Evolutionary conservation across 2,888 invertebrate genomes (phyloP).

Genomic region (Drosophila robusta): DNA sequence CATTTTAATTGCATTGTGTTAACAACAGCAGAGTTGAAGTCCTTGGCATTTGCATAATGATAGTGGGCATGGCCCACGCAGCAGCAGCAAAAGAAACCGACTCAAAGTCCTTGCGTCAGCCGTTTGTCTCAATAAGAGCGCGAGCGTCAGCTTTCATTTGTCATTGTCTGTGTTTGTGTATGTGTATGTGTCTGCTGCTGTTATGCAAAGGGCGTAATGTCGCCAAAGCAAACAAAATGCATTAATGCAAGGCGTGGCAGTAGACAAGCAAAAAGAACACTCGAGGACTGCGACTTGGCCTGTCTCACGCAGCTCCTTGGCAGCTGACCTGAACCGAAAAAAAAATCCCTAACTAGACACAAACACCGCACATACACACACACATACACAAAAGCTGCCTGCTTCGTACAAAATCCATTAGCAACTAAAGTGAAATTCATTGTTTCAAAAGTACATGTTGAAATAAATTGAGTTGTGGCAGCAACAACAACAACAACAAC

Average conservation of each 20-base stretch:
- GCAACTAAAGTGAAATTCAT: slow-evolving; percentile 82
- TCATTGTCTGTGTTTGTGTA: slow-evolving; percentile 43
- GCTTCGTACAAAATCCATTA: slow-evolving; percentile 78
- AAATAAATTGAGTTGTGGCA: slow-evolving; percentile 82
- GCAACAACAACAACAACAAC: slow-evolving; percentile 43
- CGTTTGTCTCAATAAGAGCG: slow-evolving; percentile 71
- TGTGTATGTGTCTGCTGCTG: not conserved
- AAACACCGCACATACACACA: slow-evolving; percentile 20
- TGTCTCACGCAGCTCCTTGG: slow-evolving; percentile 68
- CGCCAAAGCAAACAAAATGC: slow-evolving; percentile 78
- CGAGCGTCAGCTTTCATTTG: slow-evolving; percentile 76
- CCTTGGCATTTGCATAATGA: slow-evolving; percentile 74
- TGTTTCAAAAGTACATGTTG: slow-evolving; percentile 82
- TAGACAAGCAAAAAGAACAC: slow-evolving; percentile 32
- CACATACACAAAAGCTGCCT: slow-evolving; percentile 28
- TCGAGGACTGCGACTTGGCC: slow-evolving; percentile 49
- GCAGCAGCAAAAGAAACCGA: slow-evolving; percentile 4
- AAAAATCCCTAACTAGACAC: slow-evolving; percentile 30
- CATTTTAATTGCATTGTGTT: slow-evolving; percentile 66
- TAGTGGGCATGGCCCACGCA: slow-evolving; percentile 23
- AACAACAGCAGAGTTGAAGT: slow-evolving; percentile 24
- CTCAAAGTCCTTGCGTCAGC: slow-evolving; percentile 45
- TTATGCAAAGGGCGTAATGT: slow-evolving; percentile 26
- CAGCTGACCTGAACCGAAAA: slow-evolving; percentile 65
- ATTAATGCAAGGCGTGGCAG: slow-evolving; percentile 60